Conservation (phyloP, 92 coral and sea anemone genomes). For the Chrysogorgia sp. region DNA sequence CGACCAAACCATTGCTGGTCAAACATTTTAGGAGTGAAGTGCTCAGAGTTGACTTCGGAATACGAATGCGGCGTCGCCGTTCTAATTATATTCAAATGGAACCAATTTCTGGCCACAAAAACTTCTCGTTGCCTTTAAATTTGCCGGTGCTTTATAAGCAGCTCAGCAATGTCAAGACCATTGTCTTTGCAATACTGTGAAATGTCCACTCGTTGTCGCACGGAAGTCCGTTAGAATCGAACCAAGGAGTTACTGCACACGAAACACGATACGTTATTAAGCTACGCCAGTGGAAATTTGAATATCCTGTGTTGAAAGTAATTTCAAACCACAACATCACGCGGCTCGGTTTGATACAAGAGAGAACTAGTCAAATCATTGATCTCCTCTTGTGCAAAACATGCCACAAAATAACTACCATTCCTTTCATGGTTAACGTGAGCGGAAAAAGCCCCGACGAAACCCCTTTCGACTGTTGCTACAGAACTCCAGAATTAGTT, state of each 20-base stretch:
- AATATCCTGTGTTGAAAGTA: slow-evolving; percentile 13
- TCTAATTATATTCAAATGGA: slow-evolving; percentile 35
- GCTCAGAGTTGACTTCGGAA: background rate
- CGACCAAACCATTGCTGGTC: background rate
- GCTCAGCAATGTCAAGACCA: background rate
- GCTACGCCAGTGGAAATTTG: slow-evolving; percentile 5
- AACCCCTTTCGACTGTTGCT: background rate
- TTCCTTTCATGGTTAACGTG: background rate
- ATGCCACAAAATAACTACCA: background rate
- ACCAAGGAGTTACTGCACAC: background rate
- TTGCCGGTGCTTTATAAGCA: slow-evolving; percentile 1
- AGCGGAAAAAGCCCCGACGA: background rate
- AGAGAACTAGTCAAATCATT: background rate
- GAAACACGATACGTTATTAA: background rate
- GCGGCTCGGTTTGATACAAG: background rate
- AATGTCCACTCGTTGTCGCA: background rate
- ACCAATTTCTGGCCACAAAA: slow-evolving; percentile 32
- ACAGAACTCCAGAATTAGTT: background rate
- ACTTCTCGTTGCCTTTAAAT: slow-evolving; percentile 8
- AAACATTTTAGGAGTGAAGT: background rate
- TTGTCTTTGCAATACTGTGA: background rate
- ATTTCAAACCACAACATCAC: slow-evolving; percentile 15
- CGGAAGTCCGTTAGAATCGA: background rate
- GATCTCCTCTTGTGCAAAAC: background rate
- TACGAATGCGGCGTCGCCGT: slow-evolving; percentile 15